These are phyloP conservation scores for Drosophila tripunctata DNA, from an alignment of 2,888 invertebrate genomes.

Conservation along the genomic window DNA sequence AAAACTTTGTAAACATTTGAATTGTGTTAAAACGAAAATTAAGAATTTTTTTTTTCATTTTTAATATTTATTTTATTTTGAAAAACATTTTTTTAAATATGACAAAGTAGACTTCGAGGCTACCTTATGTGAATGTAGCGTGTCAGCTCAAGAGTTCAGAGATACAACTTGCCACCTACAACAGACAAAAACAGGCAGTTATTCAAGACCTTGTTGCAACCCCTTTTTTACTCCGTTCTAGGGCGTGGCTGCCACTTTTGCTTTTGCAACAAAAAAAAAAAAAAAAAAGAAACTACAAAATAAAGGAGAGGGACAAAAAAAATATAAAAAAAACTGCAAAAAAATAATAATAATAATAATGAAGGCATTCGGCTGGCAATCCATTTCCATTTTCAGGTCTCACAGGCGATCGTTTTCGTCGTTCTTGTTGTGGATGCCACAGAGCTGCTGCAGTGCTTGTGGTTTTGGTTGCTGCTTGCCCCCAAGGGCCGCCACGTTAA, in stretches of 20 bases:
- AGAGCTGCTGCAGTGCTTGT: slow-evolving; percentile 35
- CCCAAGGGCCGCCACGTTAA: slow-evolving; percentile 41
- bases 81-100: too few species aligned
- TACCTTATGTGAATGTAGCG: slow-evolving; percentile 50
- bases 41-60: too few species aligned
- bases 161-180: slow-evolving; percentile 62
- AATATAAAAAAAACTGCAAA: slow-evolving; percentile 25
- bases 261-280: slow-evolving; percentile 27
- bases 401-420: slow-evolving; percentile 24
- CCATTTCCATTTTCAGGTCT: slow-evolving; percentile 66
- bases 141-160: slow-evolving; percentile 70
- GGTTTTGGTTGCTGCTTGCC: slow-evolving; percentile 32
- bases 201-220: slow-evolving; percentile 23
- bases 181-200: slow-evolving; percentile 15
- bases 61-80: too few species aligned
- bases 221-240: slow-evolving; percentile 29
- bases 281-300: not conserved
- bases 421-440: slow-evolving; percentile 11
- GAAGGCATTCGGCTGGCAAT: slow-evolving; percentile 82
- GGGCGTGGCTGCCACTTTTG: slow-evolving; percentile 44
- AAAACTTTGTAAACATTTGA: too few species aligned
- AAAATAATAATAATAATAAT: slow-evolving; percentile 72
- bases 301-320: not conserved
- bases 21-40: too few species aligned
- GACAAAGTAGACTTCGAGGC: not conserved